Percentiles rank a stretch among this genome's conserved stretches.
These are phyloP conservation scores for Ceratina calcarata DNA, from an alignment of 1,140 invertebrate genomes.

Conservation along the genomic window DNA sequence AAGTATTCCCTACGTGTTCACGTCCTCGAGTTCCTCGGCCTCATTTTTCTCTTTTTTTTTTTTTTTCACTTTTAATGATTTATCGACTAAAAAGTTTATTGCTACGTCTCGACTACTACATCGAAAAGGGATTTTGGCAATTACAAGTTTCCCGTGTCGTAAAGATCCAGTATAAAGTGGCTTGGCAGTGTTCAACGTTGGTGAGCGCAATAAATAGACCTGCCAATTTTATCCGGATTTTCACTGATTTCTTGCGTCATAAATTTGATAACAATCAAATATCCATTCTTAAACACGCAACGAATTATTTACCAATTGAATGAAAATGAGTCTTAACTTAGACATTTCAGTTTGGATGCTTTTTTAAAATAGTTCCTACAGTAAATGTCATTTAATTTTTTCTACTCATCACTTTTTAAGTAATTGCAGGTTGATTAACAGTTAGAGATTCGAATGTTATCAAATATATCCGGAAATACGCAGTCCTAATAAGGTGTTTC, in stretches of 20 bases:
- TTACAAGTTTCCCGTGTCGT: conserved; percentile 17
- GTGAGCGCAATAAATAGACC: conserved; percentile 29
- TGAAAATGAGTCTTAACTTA: too few species aligned
- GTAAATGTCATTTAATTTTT: too few species aligned
- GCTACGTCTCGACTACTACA: conserved; percentile 28
- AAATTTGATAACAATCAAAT: conserved; percentile 8
- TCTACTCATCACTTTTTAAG: background rate
- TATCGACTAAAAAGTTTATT: conserved; percentile 24
- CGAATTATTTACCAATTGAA: background rate
- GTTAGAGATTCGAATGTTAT: conserved; percentile 24
- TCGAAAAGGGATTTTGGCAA: conserved; percentile 32
- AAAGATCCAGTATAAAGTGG: conserved; percentile 23
- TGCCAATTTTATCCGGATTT: conserved; percentile 16
- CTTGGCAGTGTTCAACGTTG: conserved; percentile 58
- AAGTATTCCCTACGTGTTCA: conserved; percentile 7
- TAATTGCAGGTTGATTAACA: background rate
- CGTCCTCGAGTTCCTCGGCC: background rate
- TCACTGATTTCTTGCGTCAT: background rate
- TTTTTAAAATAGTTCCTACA: too few species aligned
- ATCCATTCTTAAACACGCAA: background rate
- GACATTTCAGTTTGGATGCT: too few species aligned
- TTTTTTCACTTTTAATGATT: conserved; percentile 2
- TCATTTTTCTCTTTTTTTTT: background rate
- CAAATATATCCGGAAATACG: conserved; percentile 1
- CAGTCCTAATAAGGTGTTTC: conserved; percentile 4